phyloP scores from a whole-genome alignment of 2,113 vertebrate species.

The Cochlearius cochlearius region DNA sequence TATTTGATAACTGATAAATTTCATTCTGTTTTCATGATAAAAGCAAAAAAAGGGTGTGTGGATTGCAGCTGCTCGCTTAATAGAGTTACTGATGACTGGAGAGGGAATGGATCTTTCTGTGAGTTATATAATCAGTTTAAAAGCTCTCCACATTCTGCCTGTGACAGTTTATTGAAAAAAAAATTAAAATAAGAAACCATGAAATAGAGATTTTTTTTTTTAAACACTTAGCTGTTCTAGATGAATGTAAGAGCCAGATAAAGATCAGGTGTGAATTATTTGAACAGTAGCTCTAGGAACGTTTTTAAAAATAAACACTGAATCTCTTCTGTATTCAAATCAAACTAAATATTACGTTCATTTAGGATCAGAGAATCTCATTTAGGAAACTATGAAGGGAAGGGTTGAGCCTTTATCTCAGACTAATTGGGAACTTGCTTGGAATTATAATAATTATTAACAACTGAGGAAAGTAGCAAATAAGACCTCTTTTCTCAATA shows the following conservation, averaged over 20 bases:
- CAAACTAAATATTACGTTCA: conserved; percentile 18
- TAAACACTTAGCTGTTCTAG: not conserved
- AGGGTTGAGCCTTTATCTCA: not conserved
- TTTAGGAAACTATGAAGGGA: conserved; percentile 5
- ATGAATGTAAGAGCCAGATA: not conserved
- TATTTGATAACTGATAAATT: conserved; percentile 66
- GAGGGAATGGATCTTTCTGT: conserved; percentile 52
- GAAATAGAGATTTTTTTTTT: not conserved
- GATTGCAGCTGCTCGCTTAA: conserved; percentile 47
- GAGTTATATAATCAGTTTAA: conserved; percentile 61
- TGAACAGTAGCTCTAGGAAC: conserved; percentile 9
- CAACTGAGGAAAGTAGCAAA: not conserved
- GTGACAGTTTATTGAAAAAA: conserved; percentile 20
- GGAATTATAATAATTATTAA: conserved; percentile 29
- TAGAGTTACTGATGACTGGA: conserved; percentile 65
- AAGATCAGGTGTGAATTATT: conserved; percentile 24
- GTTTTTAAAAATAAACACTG: not conserved
- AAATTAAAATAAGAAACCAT: not conserved
- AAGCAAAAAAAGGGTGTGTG: conserved; percentile 29
- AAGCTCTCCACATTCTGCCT: conserved; percentile 38
- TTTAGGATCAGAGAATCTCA: conserved; percentile 31
- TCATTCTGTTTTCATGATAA: conserved; percentile 54
- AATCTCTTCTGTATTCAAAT: conserved; percentile 16
- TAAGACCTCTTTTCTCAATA: not conserved
- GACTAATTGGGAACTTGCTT: conserved; percentile 10